These are phyloP conservation scores for Sceloporus undulatus DNA, from an alignment of 2,113 vertebrate species.

Conservation along the genomic window DNA sequence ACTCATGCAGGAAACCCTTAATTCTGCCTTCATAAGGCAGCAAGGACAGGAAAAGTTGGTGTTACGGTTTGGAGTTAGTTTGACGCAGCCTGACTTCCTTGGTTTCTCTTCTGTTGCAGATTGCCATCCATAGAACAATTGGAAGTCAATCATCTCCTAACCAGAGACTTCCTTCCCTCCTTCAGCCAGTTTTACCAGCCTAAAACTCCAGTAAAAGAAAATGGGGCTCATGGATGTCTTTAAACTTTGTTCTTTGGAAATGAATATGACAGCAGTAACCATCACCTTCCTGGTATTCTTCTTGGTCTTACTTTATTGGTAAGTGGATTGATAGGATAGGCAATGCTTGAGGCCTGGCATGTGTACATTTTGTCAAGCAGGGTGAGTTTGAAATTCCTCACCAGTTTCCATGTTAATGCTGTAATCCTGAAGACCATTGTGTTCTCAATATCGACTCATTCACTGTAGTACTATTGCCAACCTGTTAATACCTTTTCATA, in stretches of 20 bases:
- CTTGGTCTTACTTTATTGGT: conserved; percentile 87
- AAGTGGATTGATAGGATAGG: conserved; percentile 50
- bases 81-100: conserved; percentile 38
- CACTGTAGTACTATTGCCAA: not conserved
- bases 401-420: not conserved
- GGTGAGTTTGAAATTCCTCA: not conserved
- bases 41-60: conserved; percentile 62
- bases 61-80: conserved; percentile 36
- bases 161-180: conserved; percentile 6
- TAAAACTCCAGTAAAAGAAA: conserved; percentile 39
- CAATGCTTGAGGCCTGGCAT: not conserved
- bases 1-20: conserved; percentile 59
- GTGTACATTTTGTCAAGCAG: not conserved
- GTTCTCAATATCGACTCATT: not conserved
- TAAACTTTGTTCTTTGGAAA: conserved; percentile 61
- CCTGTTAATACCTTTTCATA: not conserved
- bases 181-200: conserved; percentile 28
- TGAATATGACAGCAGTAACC: conserved; percentile 66
- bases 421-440: not conserved
- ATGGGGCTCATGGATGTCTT: conserved; percentile 69
- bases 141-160: conserved; percentile 52
- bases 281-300: conserved; percentile 78
- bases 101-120: conserved; percentile 65
- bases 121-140: conserved; percentile 35
- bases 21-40: conserved; percentile 68